Conservation (phyloP, 2,888 invertebrate species). For the Saturnia japonica region DNA sequence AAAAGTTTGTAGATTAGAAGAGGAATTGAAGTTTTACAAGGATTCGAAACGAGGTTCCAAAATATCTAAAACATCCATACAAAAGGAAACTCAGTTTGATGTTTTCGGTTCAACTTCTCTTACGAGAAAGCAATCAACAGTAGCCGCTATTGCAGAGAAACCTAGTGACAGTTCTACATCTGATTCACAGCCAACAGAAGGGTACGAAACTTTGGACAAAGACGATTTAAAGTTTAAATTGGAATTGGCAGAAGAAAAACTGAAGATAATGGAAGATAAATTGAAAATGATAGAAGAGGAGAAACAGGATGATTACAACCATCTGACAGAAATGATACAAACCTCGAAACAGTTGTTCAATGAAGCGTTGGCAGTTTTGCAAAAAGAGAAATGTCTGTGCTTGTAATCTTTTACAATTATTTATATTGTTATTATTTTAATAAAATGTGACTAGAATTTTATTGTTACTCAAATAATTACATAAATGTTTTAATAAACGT, state of each 20-base stretch:
- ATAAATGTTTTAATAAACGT: not conserved
- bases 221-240: constrained; percentile 74
- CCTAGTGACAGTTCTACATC: constrained; percentile 54
- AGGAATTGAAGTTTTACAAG: constrained; percentile 51
- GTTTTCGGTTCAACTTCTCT: constrained; percentile 36
- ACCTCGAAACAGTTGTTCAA: constrained; percentile 81
- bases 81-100: constrained; percentile 45
- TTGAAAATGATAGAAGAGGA: constrained; percentile 84
- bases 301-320: constrained; percentile 80
- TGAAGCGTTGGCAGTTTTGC: constrained; percentile 73
- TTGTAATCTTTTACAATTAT: constrained; percentile 41
- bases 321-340: constrained; percentile 81
- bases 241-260: constrained; percentile 85
- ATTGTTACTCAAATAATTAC: not conserved
- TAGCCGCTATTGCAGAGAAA: constrained; percentile 48
- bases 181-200: constrained; percentile 50
- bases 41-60: constrained; percentile 58
- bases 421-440: not conserved
- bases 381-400: constrained; percentile 71
- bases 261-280: constrained; percentile 84
- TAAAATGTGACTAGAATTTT: not conserved
- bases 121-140: constrained; percentile 54
- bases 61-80: constrained; percentile 50
- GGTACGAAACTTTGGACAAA: constrained; percentile 57
- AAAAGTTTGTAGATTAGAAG: constrained; percentile 51